A percentile compares a stretch with the other conserved stretches of the same genome.
Conservation (phyloP, 2,888 invertebrate species). For the Plemyria rubiginata region DNA sequence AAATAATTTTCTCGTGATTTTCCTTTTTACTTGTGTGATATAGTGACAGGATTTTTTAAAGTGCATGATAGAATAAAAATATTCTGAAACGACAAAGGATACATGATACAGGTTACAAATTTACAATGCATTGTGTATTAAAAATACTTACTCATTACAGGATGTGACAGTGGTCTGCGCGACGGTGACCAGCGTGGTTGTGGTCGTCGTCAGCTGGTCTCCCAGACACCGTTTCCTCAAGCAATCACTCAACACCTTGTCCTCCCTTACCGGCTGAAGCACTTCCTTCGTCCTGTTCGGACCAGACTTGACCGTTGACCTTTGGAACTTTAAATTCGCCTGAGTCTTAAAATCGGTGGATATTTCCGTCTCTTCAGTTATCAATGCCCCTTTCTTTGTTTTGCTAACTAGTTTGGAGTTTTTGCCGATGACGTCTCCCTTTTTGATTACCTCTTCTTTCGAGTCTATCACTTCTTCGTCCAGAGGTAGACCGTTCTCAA, state of each 20-base stretch:
- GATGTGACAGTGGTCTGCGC: slow-evolving; percentile 76
- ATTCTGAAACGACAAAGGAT: background rate
- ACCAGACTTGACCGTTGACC: slow-evolving; percentile 72
- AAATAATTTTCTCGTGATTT: no score
- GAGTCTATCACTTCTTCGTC: slow-evolving; percentile 67
- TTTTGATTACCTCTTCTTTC: slow-evolving; percentile 68
- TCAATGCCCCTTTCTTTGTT: slow-evolving; percentile 73
- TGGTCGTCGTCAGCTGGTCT: slow-evolving; percentile 73
- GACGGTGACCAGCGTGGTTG: slow-evolving; percentile 76
- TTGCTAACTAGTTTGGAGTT: slow-evolving; percentile 71
- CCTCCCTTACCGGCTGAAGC: slow-evolving; percentile 70
- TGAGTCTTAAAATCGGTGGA: slow-evolving; percentile 72
- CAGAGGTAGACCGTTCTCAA: slow-evolving; percentile 77
- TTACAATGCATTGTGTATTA: background rate
- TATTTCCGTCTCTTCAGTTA: slow-evolving; percentile 78
- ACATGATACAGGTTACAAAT: background rate
- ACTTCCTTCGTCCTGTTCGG: slow-evolving; percentile 72
- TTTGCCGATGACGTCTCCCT: slow-evolving; percentile 75
- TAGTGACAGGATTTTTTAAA: no score
- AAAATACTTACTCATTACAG: slow-evolving; percentile 80
- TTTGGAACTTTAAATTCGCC: slow-evolving; percentile 75
- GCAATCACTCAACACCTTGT: slow-evolving; percentile 67
- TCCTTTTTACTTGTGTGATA: no score
- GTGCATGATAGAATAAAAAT: no score
- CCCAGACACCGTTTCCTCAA: slow-evolving; percentile 72